phyloP scores from a whole-genome alignment of 2,888 invertebrate species.

The Pachycephus smyrnensis region DNA sequence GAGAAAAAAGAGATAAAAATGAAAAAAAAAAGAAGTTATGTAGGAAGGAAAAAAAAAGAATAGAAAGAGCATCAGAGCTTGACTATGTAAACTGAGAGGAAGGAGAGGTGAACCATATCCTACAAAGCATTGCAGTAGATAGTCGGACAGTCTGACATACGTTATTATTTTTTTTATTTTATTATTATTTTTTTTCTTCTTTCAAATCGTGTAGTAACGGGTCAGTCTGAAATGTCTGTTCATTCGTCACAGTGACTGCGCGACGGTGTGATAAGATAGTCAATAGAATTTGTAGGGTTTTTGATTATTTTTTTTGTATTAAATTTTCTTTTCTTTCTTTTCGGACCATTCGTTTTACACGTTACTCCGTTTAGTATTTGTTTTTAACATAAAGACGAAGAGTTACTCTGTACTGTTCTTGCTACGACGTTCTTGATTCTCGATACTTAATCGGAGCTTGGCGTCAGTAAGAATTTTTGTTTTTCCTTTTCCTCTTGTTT shows the following conservation, averaged over 20 bases:
- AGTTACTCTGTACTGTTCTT: too few relatives aligned
- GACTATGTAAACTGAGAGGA: conserved; percentile 52
- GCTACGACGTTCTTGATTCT: too few relatives aligned
- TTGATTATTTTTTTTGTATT: too few relatives aligned
- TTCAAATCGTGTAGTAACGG: not conserved
- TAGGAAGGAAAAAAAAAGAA: not conserved
- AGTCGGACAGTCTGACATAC: conserved; percentile 12
- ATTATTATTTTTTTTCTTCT: not conserved
- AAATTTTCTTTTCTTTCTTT: conserved; percentile 26
- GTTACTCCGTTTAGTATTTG: too few relatives aligned
- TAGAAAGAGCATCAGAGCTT: not conserved
- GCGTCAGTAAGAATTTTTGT: not conserved
- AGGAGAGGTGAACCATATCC: conserved; percentile 60
- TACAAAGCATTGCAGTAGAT: conserved; percentile 31
- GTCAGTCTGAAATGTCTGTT: too few relatives aligned
- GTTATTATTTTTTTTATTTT: not conserved
- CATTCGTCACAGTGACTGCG: too few relatives aligned
- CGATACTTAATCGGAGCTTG: too few relatives aligned
- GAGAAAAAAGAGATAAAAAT: not conserved
- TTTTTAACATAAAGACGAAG: too few relatives aligned
- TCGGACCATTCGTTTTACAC: not conserved
- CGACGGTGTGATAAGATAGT: too few relatives aligned
- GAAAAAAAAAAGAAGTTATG: too few relatives aligned
- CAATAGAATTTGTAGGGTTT: conserved; percentile 14
- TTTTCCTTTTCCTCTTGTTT: conserved; percentile 13